These are phyloP conservation scores for Microchirus variegatus DNA, from an alignment of 2,797 vertebrate species.

Conservation along the genomic window DNA sequence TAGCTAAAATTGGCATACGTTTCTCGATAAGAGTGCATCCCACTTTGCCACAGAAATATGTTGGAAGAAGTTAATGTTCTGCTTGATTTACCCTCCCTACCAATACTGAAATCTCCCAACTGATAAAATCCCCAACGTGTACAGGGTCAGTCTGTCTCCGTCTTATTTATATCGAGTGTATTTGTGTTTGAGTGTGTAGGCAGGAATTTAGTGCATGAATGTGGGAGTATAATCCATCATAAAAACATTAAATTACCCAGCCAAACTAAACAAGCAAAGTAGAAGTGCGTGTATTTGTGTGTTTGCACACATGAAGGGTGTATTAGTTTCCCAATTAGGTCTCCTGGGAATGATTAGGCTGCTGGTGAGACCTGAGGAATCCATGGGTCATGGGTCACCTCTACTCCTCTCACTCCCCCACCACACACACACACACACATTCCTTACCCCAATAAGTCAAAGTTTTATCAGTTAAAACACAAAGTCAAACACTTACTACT, in stretches of 20 bases:
- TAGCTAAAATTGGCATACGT: neutral
- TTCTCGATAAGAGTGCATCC: slow-evolving; percentile 6
- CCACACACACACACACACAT: slow-evolving; percentile 23
- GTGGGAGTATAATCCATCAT: slow-evolving; percentile 44
- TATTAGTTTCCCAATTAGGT: slow-evolving; percentile 71
- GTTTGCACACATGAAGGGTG: slow-evolving; percentile 23
- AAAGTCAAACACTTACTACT: slow-evolving; percentile 39
- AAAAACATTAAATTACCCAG: slow-evolving; percentile 47
- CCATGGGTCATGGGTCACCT: slow-evolving; percentile 54
- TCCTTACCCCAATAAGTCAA: slow-evolving; percentile 48
- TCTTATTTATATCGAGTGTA: slow-evolving; percentile 24
- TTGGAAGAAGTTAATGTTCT: slow-evolving; percentile 15
- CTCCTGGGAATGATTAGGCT: slow-evolving; percentile 72
- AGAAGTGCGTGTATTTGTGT: slow-evolving; percentile 7
- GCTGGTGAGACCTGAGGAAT: slow-evolving; percentile 65
- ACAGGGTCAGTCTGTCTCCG: slow-evolving; percentile 28
- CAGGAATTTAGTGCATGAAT: slow-evolving; percentile 42
- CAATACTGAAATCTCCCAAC: neutral
- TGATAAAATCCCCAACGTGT: slow-evolving; percentile 30
- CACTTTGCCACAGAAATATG: slow-evolving; percentile 20
- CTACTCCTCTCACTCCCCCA: slow-evolving; percentile 30
- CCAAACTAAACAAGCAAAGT: slow-evolving; percentile 20
- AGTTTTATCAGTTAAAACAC: slow-evolving; percentile 40
- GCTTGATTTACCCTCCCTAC: neutral
- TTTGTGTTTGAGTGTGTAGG: slow-evolving; percentile 4